Percentiles rank a stretch among this genome's conserved stretches.
Conservation (phyloP, 1,140 invertebrate species). For the Hormaphis cornu region DNA sequence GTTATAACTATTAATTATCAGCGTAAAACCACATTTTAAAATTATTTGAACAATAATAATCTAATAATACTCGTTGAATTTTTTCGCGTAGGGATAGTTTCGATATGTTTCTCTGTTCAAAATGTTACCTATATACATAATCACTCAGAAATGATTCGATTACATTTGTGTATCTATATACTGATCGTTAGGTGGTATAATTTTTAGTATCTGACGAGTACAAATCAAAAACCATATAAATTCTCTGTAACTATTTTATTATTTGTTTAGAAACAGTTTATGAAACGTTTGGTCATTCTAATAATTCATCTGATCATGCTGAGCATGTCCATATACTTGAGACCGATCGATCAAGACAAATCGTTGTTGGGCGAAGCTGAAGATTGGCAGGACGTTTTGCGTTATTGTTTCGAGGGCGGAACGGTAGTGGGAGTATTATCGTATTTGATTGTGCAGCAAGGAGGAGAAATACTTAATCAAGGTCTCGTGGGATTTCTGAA, state of each 20-base stretch:
- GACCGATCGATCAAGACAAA: constrained; percentile 53
- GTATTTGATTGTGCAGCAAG: constrained; percentile 84
- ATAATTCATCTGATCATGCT: constrained; percentile 78
- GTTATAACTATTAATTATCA: too few relatives aligned
- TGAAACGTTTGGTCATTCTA: constrained; percentile 78
- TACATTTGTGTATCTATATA: too few relatives aligned
- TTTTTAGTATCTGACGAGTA: too few relatives aligned
- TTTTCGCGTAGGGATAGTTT: too few relatives aligned
- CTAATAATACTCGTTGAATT: too few relatives aligned
- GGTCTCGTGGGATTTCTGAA: constrained; percentile 81
- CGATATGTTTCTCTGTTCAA: too few relatives aligned
- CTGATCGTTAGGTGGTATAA: too few relatives aligned
- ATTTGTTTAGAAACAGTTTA: constrained; percentile 81
- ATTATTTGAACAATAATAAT: too few relatives aligned
- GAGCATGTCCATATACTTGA: constrained; percentile 79
- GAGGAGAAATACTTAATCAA: constrained; percentile 88
- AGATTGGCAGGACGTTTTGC: constrained; percentile 47
- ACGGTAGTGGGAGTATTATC: constrained; percentile 75
- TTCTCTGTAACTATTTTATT: too few relatives aligned
- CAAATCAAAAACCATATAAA: too few relatives aligned
- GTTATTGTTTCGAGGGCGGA: constrained; percentile 71
- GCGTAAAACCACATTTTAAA: not conserved
- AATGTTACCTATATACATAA: too few relatives aligned
- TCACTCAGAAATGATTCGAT: too few relatives aligned
- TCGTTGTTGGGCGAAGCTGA: constrained; percentile 49